A percentile compares a stretch with the other conserved stretches of the same genome.
phyloP scores from a whole-genome alignment of 2,797 vertebrate species.

The Lophius americanus region DNA sequence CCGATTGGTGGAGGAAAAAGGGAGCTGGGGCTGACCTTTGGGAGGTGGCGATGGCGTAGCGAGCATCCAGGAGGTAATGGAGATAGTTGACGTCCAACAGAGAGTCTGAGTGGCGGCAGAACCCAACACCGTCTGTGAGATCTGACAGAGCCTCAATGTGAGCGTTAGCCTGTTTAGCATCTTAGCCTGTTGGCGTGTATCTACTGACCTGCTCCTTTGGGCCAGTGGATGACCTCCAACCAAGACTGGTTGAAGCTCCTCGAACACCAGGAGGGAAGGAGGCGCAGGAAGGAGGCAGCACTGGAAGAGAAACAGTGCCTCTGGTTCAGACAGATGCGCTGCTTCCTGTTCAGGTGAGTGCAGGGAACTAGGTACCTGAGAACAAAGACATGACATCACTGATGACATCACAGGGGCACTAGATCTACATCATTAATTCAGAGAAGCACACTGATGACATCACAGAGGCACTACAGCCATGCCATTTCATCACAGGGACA shows the following conservation, averaged over 20 bases:
- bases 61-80: conserved; percentile 93
- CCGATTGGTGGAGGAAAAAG: not conserved
- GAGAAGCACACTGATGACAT: no score
- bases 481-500: no score
- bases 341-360: conserved; percentile 87
- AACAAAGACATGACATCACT: conserved; percentile 6
- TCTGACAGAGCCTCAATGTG: conserved; percentile 25
- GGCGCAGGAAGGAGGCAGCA: conserved; percentile 87
- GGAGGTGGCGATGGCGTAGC: conserved; percentile 81
- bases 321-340: conserved; percentile 81
- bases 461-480: no score
- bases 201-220: conserved; percentile 75
- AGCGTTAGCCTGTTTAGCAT: accelerated
- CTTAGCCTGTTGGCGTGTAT: not conserved
- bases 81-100: conserved; percentile 91
- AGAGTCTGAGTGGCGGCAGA: conserved; percentile 81
- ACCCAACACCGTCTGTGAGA: conserved; percentile 70
- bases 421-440: no score
- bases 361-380: conserved; percentile 93
- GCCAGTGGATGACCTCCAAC: conserved; percentile 87
- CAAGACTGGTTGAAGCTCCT: conserved; percentile 66
- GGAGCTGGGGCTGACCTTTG: conserved; percentile 59
- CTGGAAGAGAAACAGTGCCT: conserved; percentile 88
- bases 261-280: conserved; percentile 89
- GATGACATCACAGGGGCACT: no score